Conservation (phyloP, 1,140 invertebrate genomes). For the Pollicipes pollicipes region DNA sequence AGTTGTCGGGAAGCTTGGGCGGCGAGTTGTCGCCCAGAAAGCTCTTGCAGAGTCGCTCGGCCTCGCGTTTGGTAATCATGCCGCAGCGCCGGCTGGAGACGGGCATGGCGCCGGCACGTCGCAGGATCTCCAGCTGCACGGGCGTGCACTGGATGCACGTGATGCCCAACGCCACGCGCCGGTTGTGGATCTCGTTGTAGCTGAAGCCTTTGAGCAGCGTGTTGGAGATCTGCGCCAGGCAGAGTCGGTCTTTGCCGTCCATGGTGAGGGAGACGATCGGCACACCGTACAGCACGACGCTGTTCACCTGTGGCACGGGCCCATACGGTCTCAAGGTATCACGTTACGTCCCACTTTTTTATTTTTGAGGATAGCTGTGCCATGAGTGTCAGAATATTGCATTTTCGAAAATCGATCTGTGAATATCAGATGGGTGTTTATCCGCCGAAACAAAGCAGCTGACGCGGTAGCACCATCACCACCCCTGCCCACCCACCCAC, state of each 20-base stretch:
- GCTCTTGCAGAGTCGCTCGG: slow-evolving; percentile 85
- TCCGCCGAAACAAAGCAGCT: too few relatives aligned
- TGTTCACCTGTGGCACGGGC: slow-evolving; percentile 55
- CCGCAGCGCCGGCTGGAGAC: slow-evolving; percentile 79
- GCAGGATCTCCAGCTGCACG: slow-evolving; percentile 81
- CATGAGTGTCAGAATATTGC: too few relatives aligned
- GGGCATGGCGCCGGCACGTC: slow-evolving; percentile 88
- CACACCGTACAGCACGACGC: slow-evolving; percentile 74
- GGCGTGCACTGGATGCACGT: slow-evolving; percentile 95
- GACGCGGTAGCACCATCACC: too few relatives aligned
- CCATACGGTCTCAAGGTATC: too few relatives aligned
- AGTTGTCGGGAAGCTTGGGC: slow-evolving; percentile 76
- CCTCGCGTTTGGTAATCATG: slow-evolving; percentile 88
- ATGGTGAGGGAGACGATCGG: slow-evolving; percentile 88
- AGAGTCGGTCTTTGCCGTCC: slow-evolving; percentile 75
- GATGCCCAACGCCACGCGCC: slow-evolving; percentile 80
- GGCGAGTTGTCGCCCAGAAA: slow-evolving; percentile 86
- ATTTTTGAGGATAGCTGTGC: too few relatives aligned
- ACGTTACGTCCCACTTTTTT: too few relatives aligned
- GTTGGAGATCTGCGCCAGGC: slow-evolving; percentile 91
- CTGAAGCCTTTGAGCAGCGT: slow-evolving; percentile 85
- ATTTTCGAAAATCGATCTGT: too few relatives aligned
- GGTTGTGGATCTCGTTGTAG: slow-evolving; percentile 95
- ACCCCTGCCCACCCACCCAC: too few relatives aligned
- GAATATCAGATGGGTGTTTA: too few relatives aligned